These are phyloP conservation scores for Taxidea taxus DNA, from an alignment of 2,113 vertebrate species.

Conservation along the genomic window DNA sequence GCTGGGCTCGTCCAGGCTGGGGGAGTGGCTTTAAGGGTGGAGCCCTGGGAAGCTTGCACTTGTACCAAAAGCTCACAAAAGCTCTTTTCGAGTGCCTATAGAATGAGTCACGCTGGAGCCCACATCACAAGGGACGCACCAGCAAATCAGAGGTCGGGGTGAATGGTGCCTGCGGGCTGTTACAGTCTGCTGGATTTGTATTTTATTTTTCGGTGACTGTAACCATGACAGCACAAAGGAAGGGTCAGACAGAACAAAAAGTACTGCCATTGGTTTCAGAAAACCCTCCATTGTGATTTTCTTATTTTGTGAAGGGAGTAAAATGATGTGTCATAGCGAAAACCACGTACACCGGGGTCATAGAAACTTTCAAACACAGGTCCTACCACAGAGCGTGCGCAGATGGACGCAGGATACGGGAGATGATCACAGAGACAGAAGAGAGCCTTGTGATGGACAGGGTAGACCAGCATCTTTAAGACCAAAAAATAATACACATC, in stretches of 20 bases:
- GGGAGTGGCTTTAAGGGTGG: background rate
- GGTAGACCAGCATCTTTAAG: too few relatives aligned
- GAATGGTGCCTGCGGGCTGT: background rate
- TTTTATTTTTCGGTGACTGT: background rate
- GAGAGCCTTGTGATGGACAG: too few relatives aligned
- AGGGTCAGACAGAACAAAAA: background rate
- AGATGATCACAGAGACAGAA: background rate
- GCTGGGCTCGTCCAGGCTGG: background rate
- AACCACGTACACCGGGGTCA: too few relatives aligned
- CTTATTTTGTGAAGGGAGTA: background rate
- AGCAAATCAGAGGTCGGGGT: background rate
- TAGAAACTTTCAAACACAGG: background rate
- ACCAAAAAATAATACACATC: background rate
- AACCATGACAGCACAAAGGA: background rate
- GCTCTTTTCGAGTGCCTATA: background rate
- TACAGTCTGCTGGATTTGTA: background rate
- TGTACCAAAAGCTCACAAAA: background rate
- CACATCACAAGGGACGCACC: accelerated
- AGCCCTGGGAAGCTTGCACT: background rate
- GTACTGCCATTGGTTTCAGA: background rate
- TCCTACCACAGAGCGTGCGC: accelerated
- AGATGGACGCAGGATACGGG: too few relatives aligned
- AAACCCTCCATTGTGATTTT: background rate
- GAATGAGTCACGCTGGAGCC: background rate
- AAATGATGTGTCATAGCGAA: background rate